phyloP scores from a whole-genome alignment of 2,113 vertebrate species.

The Scartelaos histophorus region DNA sequence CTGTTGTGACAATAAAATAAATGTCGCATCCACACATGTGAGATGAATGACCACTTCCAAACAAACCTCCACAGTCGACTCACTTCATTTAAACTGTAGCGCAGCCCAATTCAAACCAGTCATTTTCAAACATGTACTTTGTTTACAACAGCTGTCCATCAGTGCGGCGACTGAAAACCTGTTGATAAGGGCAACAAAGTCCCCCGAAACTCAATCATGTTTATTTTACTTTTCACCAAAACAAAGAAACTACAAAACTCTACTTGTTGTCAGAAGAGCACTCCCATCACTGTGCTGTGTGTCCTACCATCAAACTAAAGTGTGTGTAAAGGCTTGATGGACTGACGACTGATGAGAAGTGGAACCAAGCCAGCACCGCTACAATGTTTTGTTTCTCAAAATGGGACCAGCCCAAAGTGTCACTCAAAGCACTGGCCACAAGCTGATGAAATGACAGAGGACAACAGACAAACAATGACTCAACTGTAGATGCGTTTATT shows the following conservation, averaged over 20 bases:
- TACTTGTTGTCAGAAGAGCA: background rate
- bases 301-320: background rate
- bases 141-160: background rate
- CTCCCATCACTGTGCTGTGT: background rate
- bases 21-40: no score
- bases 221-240: background rate
- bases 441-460: background rate
- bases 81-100: background rate
- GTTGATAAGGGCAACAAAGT: conserved; percentile 7
- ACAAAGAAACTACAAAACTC: background rate
- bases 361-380: conserved; percentile 10
- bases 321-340: conserved; percentile 10
- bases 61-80: background rate
- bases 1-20: no score
- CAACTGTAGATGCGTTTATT: background rate
- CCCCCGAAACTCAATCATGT: background rate
- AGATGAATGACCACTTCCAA: background rate
- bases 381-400: conserved; percentile 4
- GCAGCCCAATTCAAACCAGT: background rate
- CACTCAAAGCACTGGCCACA: conserved; percentile 7
- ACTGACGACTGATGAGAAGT: background rate
- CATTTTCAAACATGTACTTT: background rate
- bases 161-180: background rate
- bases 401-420: conserved; percentile 12
- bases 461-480: background rate